Percentiles rank a stretch among this genome's conserved stretches.
phyloP scores from a whole-genome alignment of 1,140 invertebrate genomes.

The Bradysia coprophila region DNA sequence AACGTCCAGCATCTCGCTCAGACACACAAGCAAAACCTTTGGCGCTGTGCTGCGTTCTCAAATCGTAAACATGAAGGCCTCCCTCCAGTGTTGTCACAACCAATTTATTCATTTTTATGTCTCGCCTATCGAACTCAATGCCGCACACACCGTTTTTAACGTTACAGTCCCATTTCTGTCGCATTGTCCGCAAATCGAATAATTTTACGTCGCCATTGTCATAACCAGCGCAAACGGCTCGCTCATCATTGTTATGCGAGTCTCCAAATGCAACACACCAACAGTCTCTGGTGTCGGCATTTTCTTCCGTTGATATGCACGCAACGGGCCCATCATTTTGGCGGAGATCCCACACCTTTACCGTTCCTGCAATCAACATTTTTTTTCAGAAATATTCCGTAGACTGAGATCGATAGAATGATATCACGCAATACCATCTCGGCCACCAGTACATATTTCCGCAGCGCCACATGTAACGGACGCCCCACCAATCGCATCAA shows the following conservation, averaged over 20 bases:
- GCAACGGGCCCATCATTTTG: slow-evolving; percentile 79
- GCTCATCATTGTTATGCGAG: slow-evolving; percentile 67
- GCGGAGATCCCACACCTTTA: slow-evolving; percentile 90
- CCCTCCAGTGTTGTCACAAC: slow-evolving; percentile 85
- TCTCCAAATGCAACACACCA: slow-evolving; percentile 81
- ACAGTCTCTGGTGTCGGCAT: slow-evolving; percentile 54
- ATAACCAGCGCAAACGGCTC: slow-evolving; percentile 77
- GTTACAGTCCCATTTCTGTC: slow-evolving; percentile 77
- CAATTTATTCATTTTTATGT: slow-evolving; percentile 91
- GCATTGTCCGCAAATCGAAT: slow-evolving; percentile 79
- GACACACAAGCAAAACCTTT: slow-evolving; percentile 66
- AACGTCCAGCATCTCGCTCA: slow-evolving; percentile 39
- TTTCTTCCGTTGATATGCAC: slow-evolving; percentile 55
- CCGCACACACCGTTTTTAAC: slow-evolving; percentile 85
- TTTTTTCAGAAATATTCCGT: no score
- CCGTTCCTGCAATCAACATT: slow-evolving; percentile 44
- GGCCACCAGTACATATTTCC: slow-evolving; percentile 83
- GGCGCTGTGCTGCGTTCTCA: slow-evolving; percentile 68
- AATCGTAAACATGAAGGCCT: slow-evolving; percentile 78
- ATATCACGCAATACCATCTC: slow-evolving; percentile 65
- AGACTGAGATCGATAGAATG: no score
- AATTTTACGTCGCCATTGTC: slow-evolving; percentile 95
- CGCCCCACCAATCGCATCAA: slow-evolving; percentile 76
- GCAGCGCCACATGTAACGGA: slow-evolving; percentile 67
- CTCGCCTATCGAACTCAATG: slow-evolving; percentile 83